Conservation (phyloP, 2,113 vertebrate species). For the Synodontis membranacea region DNA sequence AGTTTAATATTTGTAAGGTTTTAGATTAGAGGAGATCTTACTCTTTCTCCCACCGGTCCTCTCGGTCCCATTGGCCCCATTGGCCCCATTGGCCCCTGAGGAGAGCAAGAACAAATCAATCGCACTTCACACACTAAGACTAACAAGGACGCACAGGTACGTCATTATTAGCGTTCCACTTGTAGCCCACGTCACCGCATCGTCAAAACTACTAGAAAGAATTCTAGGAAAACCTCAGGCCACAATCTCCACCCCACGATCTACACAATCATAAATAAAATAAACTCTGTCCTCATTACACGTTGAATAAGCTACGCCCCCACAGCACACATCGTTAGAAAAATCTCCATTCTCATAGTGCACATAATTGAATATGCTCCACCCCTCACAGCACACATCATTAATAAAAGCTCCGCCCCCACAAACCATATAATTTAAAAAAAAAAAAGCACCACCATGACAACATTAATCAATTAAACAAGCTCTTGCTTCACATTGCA, state of each 20-base stretch:
- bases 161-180: not conserved
- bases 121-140: not conserved
- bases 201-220: not conserved
- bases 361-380: not conserved
- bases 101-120: not conserved
- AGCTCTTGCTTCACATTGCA: not conserved
- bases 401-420: not conserved
- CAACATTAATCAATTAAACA: not conserved
- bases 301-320: not conserved
- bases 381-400: not conserved
- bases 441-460: no score
- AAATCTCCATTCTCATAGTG: not conserved
- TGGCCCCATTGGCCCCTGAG: conserved; percentile 69
- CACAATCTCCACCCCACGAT: not conserved
- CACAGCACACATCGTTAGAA: not conserved
- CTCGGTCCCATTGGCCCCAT: conserved; percentile 74
- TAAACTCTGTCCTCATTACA: not conserved
- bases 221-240: not conserved
- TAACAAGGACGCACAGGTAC: not conserved
- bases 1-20: not conserved
- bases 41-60: conserved; percentile 75
- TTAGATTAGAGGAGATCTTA: conserved; percentile 58
- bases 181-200: not conserved
- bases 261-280: not conserved
- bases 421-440: not conserved